Evolutionary conservation across 2,888 invertebrate genomes (phyloP).

Genomic region (Ophraella communa): DNA sequence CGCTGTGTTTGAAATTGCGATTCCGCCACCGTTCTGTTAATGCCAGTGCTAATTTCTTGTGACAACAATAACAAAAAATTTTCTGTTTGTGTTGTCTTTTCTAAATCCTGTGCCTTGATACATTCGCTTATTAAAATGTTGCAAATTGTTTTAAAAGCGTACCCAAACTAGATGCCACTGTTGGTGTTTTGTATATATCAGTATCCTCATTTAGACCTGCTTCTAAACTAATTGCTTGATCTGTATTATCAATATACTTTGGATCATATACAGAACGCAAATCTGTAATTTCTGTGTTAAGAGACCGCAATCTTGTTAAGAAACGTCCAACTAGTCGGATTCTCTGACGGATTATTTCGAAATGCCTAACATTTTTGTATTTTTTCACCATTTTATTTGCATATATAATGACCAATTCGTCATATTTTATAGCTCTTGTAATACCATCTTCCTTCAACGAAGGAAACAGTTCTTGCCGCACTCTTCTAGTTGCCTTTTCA

Average conservation of each 20-base stretch:
- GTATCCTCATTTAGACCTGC: constrained; percentile 21
- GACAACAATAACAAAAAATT: constrained; percentile 7
- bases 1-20: not conserved
- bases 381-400: constrained; percentile 25
- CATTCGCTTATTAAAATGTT: constrained; percentile 12
- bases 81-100: not conserved
- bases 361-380: constrained; percentile 34
- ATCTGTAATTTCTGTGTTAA: constrained; percentile 33
- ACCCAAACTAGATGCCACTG: constrained; percentile 34
- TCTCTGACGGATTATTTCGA: constrained; percentile 36
- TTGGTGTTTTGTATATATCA: constrained; percentile 29
- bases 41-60: constrained; percentile 9
- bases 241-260: constrained; percentile 27
- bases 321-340: constrained; percentile 37
- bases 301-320: constrained; percentile 13
- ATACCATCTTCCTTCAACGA: constrained; percentile 8
- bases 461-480: constrained; percentile 8
- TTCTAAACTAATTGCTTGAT: constrained; percentile 29
- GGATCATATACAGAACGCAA: constrained; percentile 37
- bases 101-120: constrained; percentile 12
- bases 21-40: constrained; percentile 19
- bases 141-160: constrained; percentile 33
- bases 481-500: constrained; percentile 1
- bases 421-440: constrained; percentile 8
- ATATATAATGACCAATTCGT: constrained; percentile 19